Evolutionary conservation across 2,797 vertebrate genomes (phyloP), one percentile per base, ranked within the genome.

Genomic region (Phalanger gymnotis): DNA sequence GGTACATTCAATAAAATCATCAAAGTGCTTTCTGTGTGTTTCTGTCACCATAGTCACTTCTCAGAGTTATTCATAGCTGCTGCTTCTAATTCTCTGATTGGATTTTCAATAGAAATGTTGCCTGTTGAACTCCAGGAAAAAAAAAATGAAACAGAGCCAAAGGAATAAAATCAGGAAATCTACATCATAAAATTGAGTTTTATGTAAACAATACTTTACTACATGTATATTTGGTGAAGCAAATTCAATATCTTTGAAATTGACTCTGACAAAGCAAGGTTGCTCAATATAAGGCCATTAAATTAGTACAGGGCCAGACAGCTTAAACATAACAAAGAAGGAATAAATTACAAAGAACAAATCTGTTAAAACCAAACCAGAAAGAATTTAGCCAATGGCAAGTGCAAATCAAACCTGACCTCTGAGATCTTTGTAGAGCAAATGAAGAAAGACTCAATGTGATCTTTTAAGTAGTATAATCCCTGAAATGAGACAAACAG

Each of bases 391-490:
- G 51, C 57, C 34, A 10, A 57, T 92, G 58, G 87, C 25, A 95
- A 95, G 2, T 61, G 0, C 87, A 93, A 94, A 96, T 93, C 81
- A 96, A 94, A 89, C 1, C 2, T 2, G 12, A 61, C 12, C n/a
- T 91, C 57, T 53, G 0, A 93, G 5, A 92, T 11, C 4, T 90
- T 34, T 87, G 2, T 11, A 73, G 54, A 92, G 56, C 52, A 95
- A 96, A 94, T 73, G 51, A 92, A 96, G 31, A 92, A 95, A 96
- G 22, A 73, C 5, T 91, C 13, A 92, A 12, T 92, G 58, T 5
- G 12, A 54, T 0, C 0, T 0, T 56, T 89, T 90, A 90, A 90
- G 22, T 13, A 90, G 13, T 90, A 51, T 54, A 40, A 66, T 89
- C 7, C 25, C 28, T 95, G 54, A 27, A 95, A 93, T 66, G 30